Conservation (phyloP, 1,140 invertebrate species). For the Brachionus asplanchnoidis region DNA sequence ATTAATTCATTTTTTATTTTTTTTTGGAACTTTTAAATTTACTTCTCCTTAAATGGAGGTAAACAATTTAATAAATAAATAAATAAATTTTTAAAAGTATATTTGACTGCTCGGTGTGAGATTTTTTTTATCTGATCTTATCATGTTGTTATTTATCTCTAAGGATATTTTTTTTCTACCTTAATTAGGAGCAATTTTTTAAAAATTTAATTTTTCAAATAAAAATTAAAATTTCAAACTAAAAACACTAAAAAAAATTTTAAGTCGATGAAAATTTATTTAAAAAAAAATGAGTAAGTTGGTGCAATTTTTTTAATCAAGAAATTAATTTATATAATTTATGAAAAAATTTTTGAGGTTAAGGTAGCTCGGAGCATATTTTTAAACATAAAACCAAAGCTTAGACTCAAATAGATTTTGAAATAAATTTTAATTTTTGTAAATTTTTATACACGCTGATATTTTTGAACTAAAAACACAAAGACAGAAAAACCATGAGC, state of each 20-base stretch:
- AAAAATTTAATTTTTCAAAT: no score
- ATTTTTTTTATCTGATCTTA: neutral
- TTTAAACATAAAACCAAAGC: neutral
- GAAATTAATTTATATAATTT: neutral
- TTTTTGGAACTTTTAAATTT: no score
- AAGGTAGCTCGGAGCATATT: neutral
- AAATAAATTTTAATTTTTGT: neutral
- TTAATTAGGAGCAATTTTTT: no score
- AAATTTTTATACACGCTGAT: constrained; percentile 6
- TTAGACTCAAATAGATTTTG: neutral
- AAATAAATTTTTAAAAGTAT: neutral
- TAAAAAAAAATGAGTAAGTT: neutral
- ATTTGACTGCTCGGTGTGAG: neutral
- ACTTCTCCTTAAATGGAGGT: no score
- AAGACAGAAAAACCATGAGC: neutral
- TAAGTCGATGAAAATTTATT: neutral
- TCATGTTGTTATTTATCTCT: neutral
- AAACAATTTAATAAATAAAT: no score
- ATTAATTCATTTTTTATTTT: no score
- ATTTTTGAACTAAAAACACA: neutral
- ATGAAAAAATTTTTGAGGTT: neutral
- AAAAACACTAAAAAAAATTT: no score
- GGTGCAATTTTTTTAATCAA: neutral
- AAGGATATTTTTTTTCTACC: no score
- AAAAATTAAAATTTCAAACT: no score